Base-by-base conservation (phyloP, 30 jellyfish, hydroid and myxozoan genomes). In the Chrysaora quinquecirrha region DNA sequence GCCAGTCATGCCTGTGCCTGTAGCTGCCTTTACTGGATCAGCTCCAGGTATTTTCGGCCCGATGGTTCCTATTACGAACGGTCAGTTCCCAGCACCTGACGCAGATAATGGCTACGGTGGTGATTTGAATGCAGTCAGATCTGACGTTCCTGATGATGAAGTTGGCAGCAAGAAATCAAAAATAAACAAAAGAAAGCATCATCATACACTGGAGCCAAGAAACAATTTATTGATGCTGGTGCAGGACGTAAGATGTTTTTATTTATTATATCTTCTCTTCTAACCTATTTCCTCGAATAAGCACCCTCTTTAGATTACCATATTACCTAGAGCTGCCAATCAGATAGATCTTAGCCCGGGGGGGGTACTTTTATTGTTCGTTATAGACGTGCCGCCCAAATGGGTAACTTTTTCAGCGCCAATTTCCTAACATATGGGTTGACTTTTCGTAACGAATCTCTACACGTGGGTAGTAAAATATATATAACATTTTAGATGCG, bases 41-140 rank as follows among this genome's bases (percentile, higher is more conserved):
- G 34, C 30, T 43, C 31, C 20, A 10, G 38, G 49, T 28, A 76
- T 84, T 21, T 73, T 84, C 58, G 95, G 95, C n/a, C 84, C 88
- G 22, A 75, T 84, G 87, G 88, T 75, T 21, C 88, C 95, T 11
- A 33, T 73, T 21, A 34, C 77, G 22, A 79, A 68, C 35, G 95
- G 95, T 4, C 52, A 78, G 20, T 84, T 23, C 80, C 95, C 95
- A 22, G 86, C 34, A 6, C 83, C 95, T 23, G 78, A 56, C 16
- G 61, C 88, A 21, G 77, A 84, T 16, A 86, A 73, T 32, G 88
- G 83, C 19, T 64, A 84, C 68, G 88, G 86, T 19, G 95, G 87
- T 11, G 71, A 66, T 48, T 19, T 27, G 6, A 63, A 64, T 0
- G 93, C 76, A 0, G 93, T 72, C 47, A 84, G 86, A 72, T 84